These are phyloP conservation scores for Tupaia tana DNA, from an alignment of 2,113 vertebrate genomes.

Conservation along the genomic window DNA sequence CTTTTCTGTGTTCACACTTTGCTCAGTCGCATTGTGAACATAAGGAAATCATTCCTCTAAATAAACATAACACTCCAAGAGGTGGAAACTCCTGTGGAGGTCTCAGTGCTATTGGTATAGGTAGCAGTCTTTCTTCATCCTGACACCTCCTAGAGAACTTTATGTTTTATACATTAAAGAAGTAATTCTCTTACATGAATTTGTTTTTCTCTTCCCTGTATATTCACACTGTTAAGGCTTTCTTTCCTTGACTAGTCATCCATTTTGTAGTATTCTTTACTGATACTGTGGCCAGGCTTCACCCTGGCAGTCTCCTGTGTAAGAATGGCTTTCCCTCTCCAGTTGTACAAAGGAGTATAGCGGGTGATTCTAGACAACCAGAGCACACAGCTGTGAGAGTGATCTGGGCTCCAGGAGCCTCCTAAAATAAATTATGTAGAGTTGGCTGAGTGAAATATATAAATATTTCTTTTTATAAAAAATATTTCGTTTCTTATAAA, in stretches of 20 bases:
- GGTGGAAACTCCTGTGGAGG: neutral
- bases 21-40: fast-evolving
- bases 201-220: neutral
- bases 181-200: neutral
- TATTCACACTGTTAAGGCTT: neutral
- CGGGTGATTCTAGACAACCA: too few species aligned
- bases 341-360: neutral
- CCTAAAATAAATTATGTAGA: neutral
- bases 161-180: neutral
- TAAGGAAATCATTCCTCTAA: neutral
- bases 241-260: neutral
- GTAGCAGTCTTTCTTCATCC: neutral
- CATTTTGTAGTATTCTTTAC: too few species aligned
- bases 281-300: neutral
- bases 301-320: neutral
- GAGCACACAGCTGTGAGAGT: neutral
- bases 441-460: neutral
- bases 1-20: fast-evolving
- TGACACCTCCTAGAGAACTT: neutral
- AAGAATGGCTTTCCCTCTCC: neutral
- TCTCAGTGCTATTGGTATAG: neutral
- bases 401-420: neutral
- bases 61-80: neutral
- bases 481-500: neutral
- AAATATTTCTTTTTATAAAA: neutral